phyloP scores from a whole-genome alignment of 2,113 vertebrate genomes.

The Gila orcuttii region DNA sequence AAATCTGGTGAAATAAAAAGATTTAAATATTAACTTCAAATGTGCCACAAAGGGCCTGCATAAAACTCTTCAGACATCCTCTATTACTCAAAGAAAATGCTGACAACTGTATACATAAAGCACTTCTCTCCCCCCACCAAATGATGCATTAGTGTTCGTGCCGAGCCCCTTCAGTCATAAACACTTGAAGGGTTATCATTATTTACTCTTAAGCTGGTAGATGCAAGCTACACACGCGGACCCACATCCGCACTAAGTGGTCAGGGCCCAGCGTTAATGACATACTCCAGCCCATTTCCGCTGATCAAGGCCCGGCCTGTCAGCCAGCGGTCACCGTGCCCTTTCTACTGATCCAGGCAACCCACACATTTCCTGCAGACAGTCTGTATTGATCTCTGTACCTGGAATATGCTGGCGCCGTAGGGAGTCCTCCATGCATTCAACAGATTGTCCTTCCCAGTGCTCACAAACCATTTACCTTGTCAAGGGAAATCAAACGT shows the following conservation, averaged over 20 bases:
- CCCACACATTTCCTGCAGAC: conserved; percentile 68
- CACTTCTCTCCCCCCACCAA: conserved; percentile 37
- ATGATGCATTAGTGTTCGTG: conserved; percentile 43
- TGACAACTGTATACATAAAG: conserved; percentile 36
- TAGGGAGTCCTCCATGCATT: conserved; percentile 99
- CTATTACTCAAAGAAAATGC: conserved; percentile 35
- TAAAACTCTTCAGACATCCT: conserved; percentile 18
- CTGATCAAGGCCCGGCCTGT: conserved; percentile 67
- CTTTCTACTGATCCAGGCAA: conserved; percentile 63
- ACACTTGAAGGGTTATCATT: conserved; percentile 57
- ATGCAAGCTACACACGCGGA: conserved; percentile 11
- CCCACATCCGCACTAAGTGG: conserved; percentile 59
- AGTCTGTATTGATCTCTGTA: conserved; percentile 74
- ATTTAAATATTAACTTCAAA: background rate
- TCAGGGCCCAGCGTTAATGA: conserved; percentile 51
- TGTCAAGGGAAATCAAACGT: conserved; percentile 61
- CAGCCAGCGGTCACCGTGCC: conserved; percentile 71
- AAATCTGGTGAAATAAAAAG: background rate
- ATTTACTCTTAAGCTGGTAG: conserved; percentile 57
- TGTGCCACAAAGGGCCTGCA: conserved; percentile 8
- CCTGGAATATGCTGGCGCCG: conserved; percentile 99
- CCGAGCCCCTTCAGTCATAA: conserved; percentile 51
- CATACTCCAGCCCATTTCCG: conserved; percentile 73
- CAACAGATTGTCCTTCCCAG: conserved; percentile 98
- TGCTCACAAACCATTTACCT: conserved; percentile 99